phyloP scores from a whole-genome alignment of 2,113 vertebrate species.

The Sander lucioperca region DNA sequence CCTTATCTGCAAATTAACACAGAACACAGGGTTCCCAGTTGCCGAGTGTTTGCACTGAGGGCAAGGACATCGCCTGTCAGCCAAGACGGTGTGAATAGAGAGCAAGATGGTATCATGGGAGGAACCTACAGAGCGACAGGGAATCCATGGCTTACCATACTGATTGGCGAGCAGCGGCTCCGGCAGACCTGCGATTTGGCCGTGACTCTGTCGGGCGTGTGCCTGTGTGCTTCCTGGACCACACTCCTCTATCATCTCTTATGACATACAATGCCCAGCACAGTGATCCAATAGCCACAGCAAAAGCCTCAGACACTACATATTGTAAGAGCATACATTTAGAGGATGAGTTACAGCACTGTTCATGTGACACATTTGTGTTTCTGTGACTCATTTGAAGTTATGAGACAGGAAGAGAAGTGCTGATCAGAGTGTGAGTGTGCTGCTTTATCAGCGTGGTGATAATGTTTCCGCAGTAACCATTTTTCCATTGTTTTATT shows the following conservation, averaged over 20 bases:
- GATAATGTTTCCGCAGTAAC: constrained; percentile 26
- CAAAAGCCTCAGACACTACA: constrained; percentile 34
- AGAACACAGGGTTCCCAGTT: constrained; percentile 27
- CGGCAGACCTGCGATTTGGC: constrained; percentile 61
- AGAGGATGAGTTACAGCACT: constrained; percentile 47
- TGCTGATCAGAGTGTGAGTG: not conserved
- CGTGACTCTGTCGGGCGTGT: constrained; percentile 75
- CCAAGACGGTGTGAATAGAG: constrained; percentile 29
- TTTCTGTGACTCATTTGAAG: constrained; percentile 24
- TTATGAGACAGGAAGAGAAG: constrained; percentile 11
- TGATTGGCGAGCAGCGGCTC: constrained; percentile 32
- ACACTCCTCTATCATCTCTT: constrained; percentile 75
- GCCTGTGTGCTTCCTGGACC: constrained; percentile 68
- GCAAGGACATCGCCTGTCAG: constrained; percentile 39
- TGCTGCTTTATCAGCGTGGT: constrained; percentile 7
- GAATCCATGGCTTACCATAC: constrained; percentile 28
- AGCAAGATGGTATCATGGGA: constrained; percentile 38
- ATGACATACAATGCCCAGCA: constrained; percentile 50
- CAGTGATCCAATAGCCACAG: constrained; percentile 57
- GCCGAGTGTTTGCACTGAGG: not conserved
- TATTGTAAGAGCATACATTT: constrained; percentile 44
- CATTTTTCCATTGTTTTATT: constrained; percentile 2
- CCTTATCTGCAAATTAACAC: constrained; percentile 38
- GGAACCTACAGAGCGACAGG: constrained; percentile 12
- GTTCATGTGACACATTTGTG: constrained; percentile 28